Evolutionary conservation across 1,140 invertebrate genomes (phyloP), one percentile per base, ranked within the genome.

Genomic region (Arion vulgaris): DNA sequence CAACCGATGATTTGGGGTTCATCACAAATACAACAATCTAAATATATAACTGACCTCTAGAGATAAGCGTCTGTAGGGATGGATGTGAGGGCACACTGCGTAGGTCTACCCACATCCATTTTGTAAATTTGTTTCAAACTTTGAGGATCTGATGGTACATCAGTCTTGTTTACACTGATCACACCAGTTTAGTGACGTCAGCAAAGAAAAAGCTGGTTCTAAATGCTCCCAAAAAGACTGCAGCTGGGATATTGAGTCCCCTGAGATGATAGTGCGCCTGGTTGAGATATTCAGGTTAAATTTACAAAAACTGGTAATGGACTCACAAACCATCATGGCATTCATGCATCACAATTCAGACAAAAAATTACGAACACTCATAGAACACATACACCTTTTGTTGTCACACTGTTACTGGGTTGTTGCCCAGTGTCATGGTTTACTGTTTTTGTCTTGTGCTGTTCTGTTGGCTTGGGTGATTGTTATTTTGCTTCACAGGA

Each of bases 141-240:
- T 0, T 88, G 83, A 36, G 95, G 94, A 17, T 49, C 19, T 15
- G 69, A 57, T 36, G 74, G 82, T 0, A 95, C 95, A 83, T 95
- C 94, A 87, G 95, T 99, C 91, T 99, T 98, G 87, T 97, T 96
- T 0, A 98, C 96, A 1, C 95, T 95, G 93, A 98, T 95, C 5
- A 99, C 95, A 0, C 97, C 97, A 99, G 97, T 88, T 98, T 97
- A 0, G 97, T 99, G 83, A 95, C 95, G 89, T 99, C 98, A 0
- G 98, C 98, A 97, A 97, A 99, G 92, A 95, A 99, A 1, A 99
- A 94, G 49, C 95, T 93, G 89, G 97, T 96, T 92, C 99, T 97
- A 92, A 98, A 98, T 0, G 98, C 90, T 0, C 97, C 95, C 11
- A 99, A 89, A 36, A 96, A 93, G 0, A 96, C 95, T 0, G 97